Conservation (phyloP, 2,888 invertebrate genomes). For the Neoaliturus tenellus region DNA sequence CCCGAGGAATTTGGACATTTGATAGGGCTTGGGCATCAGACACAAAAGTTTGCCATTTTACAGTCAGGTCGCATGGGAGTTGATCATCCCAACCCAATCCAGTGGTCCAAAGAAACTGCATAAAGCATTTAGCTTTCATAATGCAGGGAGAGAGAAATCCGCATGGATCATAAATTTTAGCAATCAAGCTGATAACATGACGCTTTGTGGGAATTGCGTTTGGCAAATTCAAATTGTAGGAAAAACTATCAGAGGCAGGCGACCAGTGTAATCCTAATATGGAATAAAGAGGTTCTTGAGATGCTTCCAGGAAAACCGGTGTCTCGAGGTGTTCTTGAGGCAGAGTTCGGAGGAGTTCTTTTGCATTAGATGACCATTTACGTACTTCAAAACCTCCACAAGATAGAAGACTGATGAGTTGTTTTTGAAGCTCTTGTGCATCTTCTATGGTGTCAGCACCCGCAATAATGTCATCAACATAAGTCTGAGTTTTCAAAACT, state of each 20-base stretch:
- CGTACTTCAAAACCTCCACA: constrained; percentile 45
- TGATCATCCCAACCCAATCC: neutral
- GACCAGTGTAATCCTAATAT: constrained; percentile 9
- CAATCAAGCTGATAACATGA: neutral
- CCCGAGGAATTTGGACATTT: no score
- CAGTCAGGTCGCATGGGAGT: neutral
- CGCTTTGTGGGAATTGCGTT: neutral
- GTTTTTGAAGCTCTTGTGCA: neutral
- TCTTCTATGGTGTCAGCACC: constrained; percentile 13
- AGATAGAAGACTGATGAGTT: neutral
- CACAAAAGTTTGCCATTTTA: neutral
- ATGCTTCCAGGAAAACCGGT: neutral
- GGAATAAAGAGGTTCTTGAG: neutral
- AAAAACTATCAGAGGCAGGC: neutral
- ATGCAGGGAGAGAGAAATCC: neutral
- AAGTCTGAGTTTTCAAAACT: constrained; percentile 58
- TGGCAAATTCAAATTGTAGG: neutral
- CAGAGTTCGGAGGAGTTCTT: neutral
- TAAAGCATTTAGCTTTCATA: neutral
- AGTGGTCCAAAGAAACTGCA: constrained; percentile 9
- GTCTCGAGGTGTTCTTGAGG: neutral
- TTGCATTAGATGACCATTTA: constrained; percentile 49
- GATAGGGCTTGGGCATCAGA: neutral
- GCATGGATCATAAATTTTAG: constrained; percentile 17
- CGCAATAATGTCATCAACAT: constrained; percentile 64